A percentile compares a stretch with the other conserved stretches of the same genome.
Conservation (phyloP, 2,113 vertebrate species). For the Etheostoma cragini region DNA sequence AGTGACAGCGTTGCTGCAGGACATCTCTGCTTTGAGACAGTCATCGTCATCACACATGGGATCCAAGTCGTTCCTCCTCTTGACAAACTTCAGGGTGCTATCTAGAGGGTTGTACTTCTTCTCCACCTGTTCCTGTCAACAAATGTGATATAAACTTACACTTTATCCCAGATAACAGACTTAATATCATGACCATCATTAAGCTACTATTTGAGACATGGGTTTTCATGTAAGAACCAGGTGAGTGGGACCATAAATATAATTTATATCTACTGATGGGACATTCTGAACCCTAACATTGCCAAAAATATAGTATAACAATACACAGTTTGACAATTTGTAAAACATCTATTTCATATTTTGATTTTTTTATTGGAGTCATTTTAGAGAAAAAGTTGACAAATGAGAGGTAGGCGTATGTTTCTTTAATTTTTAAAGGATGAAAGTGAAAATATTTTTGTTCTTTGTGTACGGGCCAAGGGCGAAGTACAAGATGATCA, state of each 20-base stretch:
- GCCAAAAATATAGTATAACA: neutral
- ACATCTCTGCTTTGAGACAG: too few species aligned
- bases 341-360: too few species aligned
- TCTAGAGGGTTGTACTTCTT: conserved; percentile 71
- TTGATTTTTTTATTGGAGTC: too few species aligned
- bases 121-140: conserved; percentile 4
- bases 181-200: neutral
- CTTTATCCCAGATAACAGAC: neutral
- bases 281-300: neutral
- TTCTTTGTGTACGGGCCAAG: too few species aligned
- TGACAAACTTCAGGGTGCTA: conserved; percentile 68
- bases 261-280: too few species aligned
- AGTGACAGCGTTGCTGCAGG: too few species aligned
- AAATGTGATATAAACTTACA: neutral
- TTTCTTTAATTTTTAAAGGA: too few species aligned
- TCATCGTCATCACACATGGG: conserved; percentile 53
- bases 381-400: too few species aligned
- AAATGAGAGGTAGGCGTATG: too few species aligned
- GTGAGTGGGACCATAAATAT: neutral
- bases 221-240: neutral
- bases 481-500: too few species aligned
- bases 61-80: conserved; percentile 59
- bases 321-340: too few species aligned
- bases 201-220: neutral
- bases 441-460: too few species aligned